Conservation (phyloP, 1,140 invertebrate species). For the Bombus waltoni region DNA sequence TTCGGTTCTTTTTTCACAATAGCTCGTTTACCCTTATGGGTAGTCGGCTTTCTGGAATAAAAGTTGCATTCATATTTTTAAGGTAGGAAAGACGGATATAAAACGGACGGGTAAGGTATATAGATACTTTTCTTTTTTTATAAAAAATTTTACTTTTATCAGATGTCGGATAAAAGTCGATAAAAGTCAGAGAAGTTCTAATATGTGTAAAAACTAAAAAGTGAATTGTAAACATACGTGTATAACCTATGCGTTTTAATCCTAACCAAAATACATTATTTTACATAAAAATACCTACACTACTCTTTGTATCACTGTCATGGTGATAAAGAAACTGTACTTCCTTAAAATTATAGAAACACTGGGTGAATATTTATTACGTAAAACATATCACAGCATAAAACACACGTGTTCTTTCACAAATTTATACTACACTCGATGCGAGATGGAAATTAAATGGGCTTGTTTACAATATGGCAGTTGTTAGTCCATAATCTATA, state of each 20-base stretch:
- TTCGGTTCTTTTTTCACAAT: conserved; percentile 93
- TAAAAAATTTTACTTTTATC: neutral
- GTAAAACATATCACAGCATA: neutral
- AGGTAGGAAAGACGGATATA: neutral
- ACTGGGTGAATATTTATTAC: neutral
- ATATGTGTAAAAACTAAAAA: conserved; percentile 14
- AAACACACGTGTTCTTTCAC: too few relatives aligned
- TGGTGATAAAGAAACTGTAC: conserved; percentile 34
- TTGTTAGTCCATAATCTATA: neutral
- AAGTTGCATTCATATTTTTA: conserved; percentile 21
- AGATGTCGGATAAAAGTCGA: neutral
- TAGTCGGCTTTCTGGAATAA: conserved; percentile 91
- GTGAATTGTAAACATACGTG: conserved; percentile 3
- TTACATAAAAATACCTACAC: conserved; percentile 75
- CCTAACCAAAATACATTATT: neutral
- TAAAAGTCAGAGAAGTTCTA: neutral
- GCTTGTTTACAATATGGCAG: neutral
- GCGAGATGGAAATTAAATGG: neutral
- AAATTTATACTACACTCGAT: neutral
- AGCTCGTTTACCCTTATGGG: conserved; percentile 93
- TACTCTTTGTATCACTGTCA: conserved; percentile 80
- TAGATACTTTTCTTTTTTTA: too few relatives aligned
- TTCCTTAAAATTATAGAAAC: neutral
- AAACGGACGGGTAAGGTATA: too few relatives aligned
- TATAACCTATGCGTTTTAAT: neutral